Conservation (phyloP, 2,797 vertebrate genomes). For the Menidia menidia region DNA sequence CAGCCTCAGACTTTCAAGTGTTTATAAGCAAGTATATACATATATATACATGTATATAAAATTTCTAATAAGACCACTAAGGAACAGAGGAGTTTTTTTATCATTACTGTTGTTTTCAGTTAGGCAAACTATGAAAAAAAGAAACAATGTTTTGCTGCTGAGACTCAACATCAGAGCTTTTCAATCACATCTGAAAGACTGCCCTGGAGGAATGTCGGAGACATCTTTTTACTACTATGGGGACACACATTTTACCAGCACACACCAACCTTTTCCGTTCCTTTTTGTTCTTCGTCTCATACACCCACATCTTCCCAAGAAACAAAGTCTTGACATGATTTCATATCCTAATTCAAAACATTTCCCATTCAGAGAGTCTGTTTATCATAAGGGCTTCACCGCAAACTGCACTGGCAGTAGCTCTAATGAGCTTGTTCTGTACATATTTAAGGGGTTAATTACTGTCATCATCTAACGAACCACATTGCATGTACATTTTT, state of each 20-base stretch:
- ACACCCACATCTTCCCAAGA: conserved; percentile 41
- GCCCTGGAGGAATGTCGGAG: conserved; percentile 40
- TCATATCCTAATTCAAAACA: conserved; percentile 69
- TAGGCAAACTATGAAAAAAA: conserved; percentile 57
- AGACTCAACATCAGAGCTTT: conserved; percentile 66
- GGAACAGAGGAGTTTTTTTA: conserved; percentile 54
- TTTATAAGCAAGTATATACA: background rate
- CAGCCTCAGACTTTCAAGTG: conserved; percentile 24
- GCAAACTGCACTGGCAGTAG: conserved; percentile 57
- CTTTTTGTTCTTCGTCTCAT: conserved; percentile 39
- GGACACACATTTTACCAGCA: conserved; percentile 22
- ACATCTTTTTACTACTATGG: conserved; percentile 34
- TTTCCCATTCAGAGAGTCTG: conserved; percentile 62
- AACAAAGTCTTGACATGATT: conserved; percentile 62
- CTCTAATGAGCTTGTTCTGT: conserved; percentile 74
- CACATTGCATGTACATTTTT: conserved; percentile 58
- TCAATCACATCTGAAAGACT: conserved; percentile 61
- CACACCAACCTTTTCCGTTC: conserved; percentile 29
- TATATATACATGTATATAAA: conserved; percentile 11
- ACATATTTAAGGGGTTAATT: conserved; percentile 68
- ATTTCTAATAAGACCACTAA: conserved; percentile 38
- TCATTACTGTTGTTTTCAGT: conserved; percentile 66
- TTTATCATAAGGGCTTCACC: conserved; percentile 68
- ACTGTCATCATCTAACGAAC: conserved; percentile 64
- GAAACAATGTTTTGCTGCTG: conserved; percentile 52